Conservation (phyloP, 1,140 invertebrate species). For the Adoxophyes honmai region DNA sequence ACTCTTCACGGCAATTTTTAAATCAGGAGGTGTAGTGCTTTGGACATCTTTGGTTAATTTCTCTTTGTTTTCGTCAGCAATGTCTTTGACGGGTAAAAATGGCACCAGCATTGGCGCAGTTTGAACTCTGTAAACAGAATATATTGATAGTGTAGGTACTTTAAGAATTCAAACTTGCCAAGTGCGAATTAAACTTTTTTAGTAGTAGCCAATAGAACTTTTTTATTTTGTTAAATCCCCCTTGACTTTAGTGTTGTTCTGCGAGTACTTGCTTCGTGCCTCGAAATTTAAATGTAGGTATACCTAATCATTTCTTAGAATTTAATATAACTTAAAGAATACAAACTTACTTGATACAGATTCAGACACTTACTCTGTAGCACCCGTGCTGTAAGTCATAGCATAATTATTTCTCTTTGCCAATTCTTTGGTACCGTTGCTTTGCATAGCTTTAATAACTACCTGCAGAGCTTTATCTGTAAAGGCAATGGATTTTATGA, state of each 20-base stretch:
- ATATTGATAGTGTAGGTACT: slow-evolving; percentile 10
- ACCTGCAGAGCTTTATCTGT: slow-evolving; percentile 39
- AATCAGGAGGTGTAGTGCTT: slow-evolving; percentile 29
- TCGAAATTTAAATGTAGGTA: too few relatives aligned
- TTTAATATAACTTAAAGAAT: too few relatives aligned
- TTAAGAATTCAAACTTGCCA: too few relatives aligned
- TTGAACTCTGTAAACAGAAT: slow-evolving; percentile 32
- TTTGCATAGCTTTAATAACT: slow-evolving; percentile 47
- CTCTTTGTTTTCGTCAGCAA: slow-evolving; percentile 44
- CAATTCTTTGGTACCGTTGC: slow-evolving; percentile 34
- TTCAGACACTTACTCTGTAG: slow-evolving; percentile 38
- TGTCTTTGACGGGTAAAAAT: slow-evolving; percentile 51
- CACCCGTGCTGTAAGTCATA: slow-evolving; percentile 42
- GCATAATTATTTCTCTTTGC: slow-evolving; percentile 40
- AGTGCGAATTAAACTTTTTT: too few relatives aligned
- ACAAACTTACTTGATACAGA: too few relatives aligned
- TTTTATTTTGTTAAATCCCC: too few relatives aligned
- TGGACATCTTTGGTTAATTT: slow-evolving; percentile 43
- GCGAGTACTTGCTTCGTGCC: too few relatives aligned
- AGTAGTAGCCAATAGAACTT: too few relatives aligned
- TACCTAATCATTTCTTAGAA: too few relatives aligned
- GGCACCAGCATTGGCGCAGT: slow-evolving; percentile 40
- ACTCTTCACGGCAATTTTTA: slow-evolving; percentile 52
- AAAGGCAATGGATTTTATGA: slow-evolving; percentile 1
- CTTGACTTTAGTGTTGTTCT: too few relatives aligned